These are phyloP conservation scores for Zygothrica quintamaculata DNA, from an alignment of 2,888 invertebrate genomes.

Conservation along the genomic window DNA sequence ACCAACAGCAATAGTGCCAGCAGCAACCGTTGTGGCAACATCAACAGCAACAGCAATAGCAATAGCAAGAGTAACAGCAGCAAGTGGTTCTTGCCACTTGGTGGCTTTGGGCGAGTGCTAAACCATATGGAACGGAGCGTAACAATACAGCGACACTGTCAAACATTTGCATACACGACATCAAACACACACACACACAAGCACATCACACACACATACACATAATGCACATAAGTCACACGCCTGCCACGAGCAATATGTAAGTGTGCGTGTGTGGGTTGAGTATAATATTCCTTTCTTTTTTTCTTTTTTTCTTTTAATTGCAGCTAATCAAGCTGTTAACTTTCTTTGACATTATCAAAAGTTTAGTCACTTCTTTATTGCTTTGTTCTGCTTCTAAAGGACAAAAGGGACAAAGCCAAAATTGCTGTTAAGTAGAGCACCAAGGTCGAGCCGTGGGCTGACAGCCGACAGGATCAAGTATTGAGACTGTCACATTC, in stretches of 20 bases:
- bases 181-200: conserved; percentile 5
- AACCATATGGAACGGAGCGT: conserved; percentile 75
- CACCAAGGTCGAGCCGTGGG: conserved; percentile 25
- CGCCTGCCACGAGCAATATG: conserved; percentile 3
- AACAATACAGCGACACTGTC: conserved; percentile 78
- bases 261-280: conserved; percentile 2
- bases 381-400: neutral
- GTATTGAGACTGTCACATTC: conserved; percentile 31
- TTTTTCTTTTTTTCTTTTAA: too few species aligned
- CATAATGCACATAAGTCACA: conserved; percentile 5
- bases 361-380: neutral
- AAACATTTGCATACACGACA: conserved; percentile 77
- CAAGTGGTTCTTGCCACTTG: conserved; percentile 69
- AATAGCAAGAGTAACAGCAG: conserved; percentile 36
- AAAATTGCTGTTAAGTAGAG: conserved; percentile 28
- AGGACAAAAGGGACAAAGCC: neutral
- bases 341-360: conserved; percentile 26
- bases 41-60: conserved; percentile 24
- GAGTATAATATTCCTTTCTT: too few species aligned
- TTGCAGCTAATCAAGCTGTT: conserved; percentile 55
- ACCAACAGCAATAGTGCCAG: neutral
- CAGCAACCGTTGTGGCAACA: conserved; percentile 11
- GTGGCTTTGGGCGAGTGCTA: conserved; percentile 48
- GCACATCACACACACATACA: conserved; percentile 20
- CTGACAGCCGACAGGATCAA: neutral